phyloP scores from a whole-genome alignment of 37 sponge, comb jelly and placozoan species.

The Halisarca cf. caerulea region DNA sequence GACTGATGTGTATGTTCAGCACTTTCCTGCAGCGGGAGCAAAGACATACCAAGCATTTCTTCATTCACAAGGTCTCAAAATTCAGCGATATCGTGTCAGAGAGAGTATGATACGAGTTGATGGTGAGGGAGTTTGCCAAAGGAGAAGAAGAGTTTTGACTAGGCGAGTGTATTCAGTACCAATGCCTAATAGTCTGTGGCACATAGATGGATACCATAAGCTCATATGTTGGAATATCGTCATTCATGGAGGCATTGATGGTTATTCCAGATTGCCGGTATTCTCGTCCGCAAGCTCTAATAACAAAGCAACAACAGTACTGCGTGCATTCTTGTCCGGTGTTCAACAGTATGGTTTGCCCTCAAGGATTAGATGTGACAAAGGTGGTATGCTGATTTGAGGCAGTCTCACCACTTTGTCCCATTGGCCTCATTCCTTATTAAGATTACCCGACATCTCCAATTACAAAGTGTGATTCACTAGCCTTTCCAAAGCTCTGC shows the following conservation, averaged over 20 bases:
- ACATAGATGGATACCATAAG: slow-evolving; percentile 59
- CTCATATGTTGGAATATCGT: slow-evolving; percentile 60
- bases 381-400: no score
- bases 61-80: slow-evolving; percentile 7
- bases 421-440: no score
- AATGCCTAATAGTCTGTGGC: slow-evolving; percentile 56
- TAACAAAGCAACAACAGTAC: slow-evolving; percentile 47
- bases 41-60: slow-evolving; percentile 2
- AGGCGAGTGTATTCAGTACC: slow-evolving; percentile 46
- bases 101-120: slow-evolving; percentile 36
- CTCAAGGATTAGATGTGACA: slow-evolving; percentile 58
- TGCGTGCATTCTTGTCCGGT: slow-evolving; percentile 32
- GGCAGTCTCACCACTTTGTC: no score
- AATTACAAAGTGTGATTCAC: no score
- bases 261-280: slow-evolving; percentile 42
- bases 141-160: not conserved
- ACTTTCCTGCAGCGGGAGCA: no score
- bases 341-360: slow-evolving; percentile 46
- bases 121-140: not conserved
- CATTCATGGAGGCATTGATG: slow-evolving; percentile 67
- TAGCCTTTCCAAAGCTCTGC: no score
- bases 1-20: no score
- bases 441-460: no score
- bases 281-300: slow-evolving; percentile 37
- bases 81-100: slow-evolving; percentile 34